These are phyloP conservation scores for Calameuta idolon DNA, from an alignment of 2,888 invertebrate species.

Conservation along the genomic window DNA sequence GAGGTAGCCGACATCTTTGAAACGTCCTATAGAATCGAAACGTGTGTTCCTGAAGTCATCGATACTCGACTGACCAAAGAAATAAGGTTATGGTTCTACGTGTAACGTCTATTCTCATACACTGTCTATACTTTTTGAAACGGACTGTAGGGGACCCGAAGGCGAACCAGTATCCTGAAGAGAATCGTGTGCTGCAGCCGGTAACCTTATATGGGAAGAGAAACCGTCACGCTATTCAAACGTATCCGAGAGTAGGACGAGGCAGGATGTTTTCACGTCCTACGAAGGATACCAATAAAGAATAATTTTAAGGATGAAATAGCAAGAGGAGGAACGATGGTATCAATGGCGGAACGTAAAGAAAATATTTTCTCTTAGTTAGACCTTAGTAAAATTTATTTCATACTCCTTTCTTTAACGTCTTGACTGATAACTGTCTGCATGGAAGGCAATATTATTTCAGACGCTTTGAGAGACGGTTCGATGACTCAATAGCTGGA, in stretches of 20 bases:
- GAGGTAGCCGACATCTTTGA: not conserved
- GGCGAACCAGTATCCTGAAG: not conserved
- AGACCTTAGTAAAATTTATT: not conserved
- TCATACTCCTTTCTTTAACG: not conserved
- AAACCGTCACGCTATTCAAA: constrained; percentile 24
- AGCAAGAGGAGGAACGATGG: not conserved
- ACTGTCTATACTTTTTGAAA: too few species aligned
- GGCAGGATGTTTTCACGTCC: constrained; percentile 1
- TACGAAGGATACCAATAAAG: not conserved
- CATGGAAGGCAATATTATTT: not conserved
- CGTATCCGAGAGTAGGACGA: constrained; percentile 23
- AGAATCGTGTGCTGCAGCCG: constrained; percentile 1
- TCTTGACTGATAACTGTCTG: not conserved
- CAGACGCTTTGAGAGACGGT: constrained; percentile 5
- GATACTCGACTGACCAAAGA: too few species aligned
- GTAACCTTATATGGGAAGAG: constrained; percentile 31
- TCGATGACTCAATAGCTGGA: constrained; percentile 12
- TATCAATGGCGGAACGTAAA: not conserved
- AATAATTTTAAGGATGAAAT: not conserved
- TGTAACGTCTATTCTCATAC: too few species aligned
- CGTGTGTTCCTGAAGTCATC: too few species aligned
- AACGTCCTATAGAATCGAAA: too few species aligned
- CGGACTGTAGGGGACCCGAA: too few species aligned
- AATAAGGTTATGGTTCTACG: too few species aligned
- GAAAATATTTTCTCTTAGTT: not conserved